phyloP scores from a whole-genome alignment of 2,888 invertebrate genomes.

The Drosophila fulvimacula region DNA sequence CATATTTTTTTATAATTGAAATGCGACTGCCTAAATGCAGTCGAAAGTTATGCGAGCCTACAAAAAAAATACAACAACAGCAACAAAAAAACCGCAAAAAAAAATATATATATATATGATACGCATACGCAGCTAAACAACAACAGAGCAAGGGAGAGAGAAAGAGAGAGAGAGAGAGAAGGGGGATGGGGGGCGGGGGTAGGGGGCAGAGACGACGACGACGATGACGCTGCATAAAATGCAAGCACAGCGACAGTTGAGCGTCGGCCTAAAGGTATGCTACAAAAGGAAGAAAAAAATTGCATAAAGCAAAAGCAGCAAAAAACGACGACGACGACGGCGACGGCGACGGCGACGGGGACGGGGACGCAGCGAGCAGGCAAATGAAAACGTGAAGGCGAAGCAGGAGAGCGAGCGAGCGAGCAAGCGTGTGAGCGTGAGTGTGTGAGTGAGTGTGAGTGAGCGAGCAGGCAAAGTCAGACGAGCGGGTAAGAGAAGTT shows the following conservation, averaged over 20 bases:
- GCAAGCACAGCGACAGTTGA: conserved; percentile 62
- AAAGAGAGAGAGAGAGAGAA: background rate
- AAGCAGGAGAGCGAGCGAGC: background rate
- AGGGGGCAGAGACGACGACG: conserved; percentile 11
- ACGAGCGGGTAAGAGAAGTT: conserved; percentile 20
- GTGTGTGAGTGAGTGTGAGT: background rate
- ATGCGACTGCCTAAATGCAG: conserved; percentile 63
- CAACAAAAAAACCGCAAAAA: conserved; percentile 12
- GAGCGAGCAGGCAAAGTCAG: conserved; percentile 19
- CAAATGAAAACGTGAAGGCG: conserved; percentile 15
- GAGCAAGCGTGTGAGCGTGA: background rate
- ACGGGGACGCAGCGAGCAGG: conserved; percentile 14
- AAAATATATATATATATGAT: conserved; percentile 33
- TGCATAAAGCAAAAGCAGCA: conserved; percentile 45
- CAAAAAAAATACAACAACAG: conserved; percentile 35
- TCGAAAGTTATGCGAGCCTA: conserved; percentile 62
- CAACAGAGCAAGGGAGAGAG: conserved; percentile 9
- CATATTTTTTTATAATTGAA: conserved; percentile 50
- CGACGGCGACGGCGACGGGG: conserved; percentile 17
- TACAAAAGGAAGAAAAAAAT: conserved; percentile 60
- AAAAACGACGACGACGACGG: conserved; percentile 21
- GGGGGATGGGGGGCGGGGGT: too few species aligned
- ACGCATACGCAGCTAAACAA: conserved; percentile 70
- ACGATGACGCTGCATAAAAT: conserved; percentile 52
- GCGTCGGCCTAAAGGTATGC: conserved; percentile 73